A percentile compares a stretch with the other conserved stretches of the same genome.
Evolutionary conservation across 2,888 invertebrate species (phyloP).

Genomic region (Rhagium mordax): DNA sequence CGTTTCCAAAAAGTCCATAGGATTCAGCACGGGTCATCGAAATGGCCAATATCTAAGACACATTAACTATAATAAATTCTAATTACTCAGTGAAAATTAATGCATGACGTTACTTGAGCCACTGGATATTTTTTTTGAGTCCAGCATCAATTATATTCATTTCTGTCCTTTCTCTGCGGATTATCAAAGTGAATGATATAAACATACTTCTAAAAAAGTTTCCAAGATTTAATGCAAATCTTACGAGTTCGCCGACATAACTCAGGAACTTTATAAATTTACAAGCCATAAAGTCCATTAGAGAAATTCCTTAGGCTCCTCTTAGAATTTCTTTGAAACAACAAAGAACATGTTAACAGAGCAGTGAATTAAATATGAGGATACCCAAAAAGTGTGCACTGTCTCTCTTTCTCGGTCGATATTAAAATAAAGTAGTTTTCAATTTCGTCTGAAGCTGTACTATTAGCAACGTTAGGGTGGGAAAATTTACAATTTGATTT

Average conservation of each 20-base stretch:
- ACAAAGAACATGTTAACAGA: constrained; percentile 22
- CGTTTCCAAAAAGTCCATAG: too few species aligned
- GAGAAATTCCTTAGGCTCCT: constrained; percentile 19
- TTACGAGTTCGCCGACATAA: constrained; percentile 10
- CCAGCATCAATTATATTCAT: background rate
- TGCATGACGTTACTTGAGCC: too few species aligned
- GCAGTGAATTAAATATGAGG: constrained; percentile 32
- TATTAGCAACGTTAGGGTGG: background rate
- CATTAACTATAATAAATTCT: too few species aligned
- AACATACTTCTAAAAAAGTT: too few species aligned
- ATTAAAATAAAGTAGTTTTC: constrained; percentile 1
- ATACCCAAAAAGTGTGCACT: constrained; percentile 22
- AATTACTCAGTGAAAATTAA: too few species aligned
- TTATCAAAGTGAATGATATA: background rate
- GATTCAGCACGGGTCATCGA: too few species aligned
- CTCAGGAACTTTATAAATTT: constrained; percentile 28
- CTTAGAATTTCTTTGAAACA: constrained; percentile 26
- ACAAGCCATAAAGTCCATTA: constrained; percentile 30
- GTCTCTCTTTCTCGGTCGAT: background rate
- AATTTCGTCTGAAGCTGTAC: background rate
- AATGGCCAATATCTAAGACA: too few species aligned
- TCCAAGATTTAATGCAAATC: constrained; percentile 21
- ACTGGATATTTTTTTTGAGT: too few species aligned
- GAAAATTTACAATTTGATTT: background rate
- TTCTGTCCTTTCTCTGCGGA: too few species aligned